These are phyloP conservation scores for Meloidogyne chitwoodi DNA, from an alignment of 1,140 invertebrate species.

Conservation along the genomic window DNA sequence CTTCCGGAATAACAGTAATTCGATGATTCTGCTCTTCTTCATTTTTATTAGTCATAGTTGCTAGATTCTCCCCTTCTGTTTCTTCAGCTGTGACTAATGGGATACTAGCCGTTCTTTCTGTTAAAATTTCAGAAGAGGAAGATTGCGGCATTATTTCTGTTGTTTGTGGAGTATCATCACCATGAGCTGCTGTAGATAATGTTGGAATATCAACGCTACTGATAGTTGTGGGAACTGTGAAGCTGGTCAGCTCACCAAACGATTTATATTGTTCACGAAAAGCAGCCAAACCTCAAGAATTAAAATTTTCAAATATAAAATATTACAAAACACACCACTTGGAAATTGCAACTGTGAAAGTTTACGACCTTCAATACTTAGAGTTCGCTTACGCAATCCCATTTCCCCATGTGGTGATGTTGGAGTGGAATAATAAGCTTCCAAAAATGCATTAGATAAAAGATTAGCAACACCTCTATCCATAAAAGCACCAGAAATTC, in stretches of 20 bases:
- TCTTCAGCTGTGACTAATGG: not conserved
- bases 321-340: slow-evolving; percentile 10
- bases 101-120: not conserved
- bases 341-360: slow-evolving; percentile 27
- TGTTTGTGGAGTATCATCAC: not conserved
- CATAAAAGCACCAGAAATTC: slow-evolving; percentile 37
- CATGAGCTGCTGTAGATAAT: not conserved
- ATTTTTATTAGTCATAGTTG: not conserved
- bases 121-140: not conserved
- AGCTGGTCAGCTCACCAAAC: not conserved
- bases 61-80: not conserved
- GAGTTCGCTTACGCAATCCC: slow-evolving; percentile 27
- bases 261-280: slow-evolving; percentile 13
- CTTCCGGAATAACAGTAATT: not conserved
- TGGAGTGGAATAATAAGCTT: slow-evolving; percentile 44
- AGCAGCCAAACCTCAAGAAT: not conserved
- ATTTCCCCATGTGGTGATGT: slow-evolving; percentile 1
- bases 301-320: not conserved
- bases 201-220: not conserved
- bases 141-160: not conserved
- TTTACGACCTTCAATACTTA: slow-evolving; percentile 47
- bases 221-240: not conserved
- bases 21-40: not conserved
- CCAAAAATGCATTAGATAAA: slow-evolving; percentile 30
- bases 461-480: slow-evolving; percentile 37